Base-by-base conservation (phyloP, 2,888 invertebrate species). In the Mystacides longicornis region DNA sequence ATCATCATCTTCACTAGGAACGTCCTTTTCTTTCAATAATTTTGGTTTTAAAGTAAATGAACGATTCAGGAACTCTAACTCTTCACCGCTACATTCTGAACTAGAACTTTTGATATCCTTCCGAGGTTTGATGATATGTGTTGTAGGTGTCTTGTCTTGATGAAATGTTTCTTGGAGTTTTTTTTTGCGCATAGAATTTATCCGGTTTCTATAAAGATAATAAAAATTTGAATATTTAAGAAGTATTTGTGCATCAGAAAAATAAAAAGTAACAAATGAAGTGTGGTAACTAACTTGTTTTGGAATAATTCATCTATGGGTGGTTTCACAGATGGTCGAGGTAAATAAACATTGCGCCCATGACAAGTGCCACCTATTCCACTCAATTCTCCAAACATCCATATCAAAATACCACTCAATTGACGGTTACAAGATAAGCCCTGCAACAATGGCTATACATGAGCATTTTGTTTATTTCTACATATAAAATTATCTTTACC, bases 341-440 rank as follows among this genome's bases (percentile, higher is more conserved):
- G 57, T 49, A 60, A 57, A 46, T 57, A 55, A 19, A 62, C 37
- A 56, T 53, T 55, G 49, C 61, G 59, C 51, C 51, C 59, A 23
- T 49, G 58, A 27, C 48, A 54, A 9, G 55, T 51, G 31, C 57
- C 58, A 54, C 54, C 55, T 52, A 64, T 65, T 43, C 61, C 67
- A 59, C 67, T 64, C 62, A 74, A 65, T 68, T 76, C 77, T 16
- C 73, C 75, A 63, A 78, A 81, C 61, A 82, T 64, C 67, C 82
- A 81, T 42, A 81, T 73, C 52, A 83, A 72, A 46, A 82, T 74
- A 7, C 80, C 79, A 56, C 81, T 78, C 60, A 83, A 69, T 65
- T 82, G 82, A 2, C 80, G 77, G 56, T 79, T 80, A 66, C 82
- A 82, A 14, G 81, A 80, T 23, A 82, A 65, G 3, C 81, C 81